Evolutionary conservation across 2,888 invertebrate genomes (phyloP).

Genomic region (Melipona beecheii): DNA sequence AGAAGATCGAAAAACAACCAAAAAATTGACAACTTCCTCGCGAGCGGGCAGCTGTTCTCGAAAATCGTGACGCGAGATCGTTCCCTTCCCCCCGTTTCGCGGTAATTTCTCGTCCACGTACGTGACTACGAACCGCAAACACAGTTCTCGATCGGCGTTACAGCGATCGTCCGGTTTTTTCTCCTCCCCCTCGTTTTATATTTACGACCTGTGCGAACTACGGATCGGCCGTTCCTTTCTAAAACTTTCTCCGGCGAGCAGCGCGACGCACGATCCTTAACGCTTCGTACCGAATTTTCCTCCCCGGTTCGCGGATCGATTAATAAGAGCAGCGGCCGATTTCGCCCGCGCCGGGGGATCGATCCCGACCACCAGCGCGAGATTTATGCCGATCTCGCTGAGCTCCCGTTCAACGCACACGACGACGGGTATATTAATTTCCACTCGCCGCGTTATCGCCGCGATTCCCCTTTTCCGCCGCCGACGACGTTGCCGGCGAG

Average conservation of each 20-base stretch:
- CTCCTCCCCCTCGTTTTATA: constrained; percentile 46
- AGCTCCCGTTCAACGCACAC: not conserved
- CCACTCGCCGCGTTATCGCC: not conserved
- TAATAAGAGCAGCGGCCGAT: constrained; percentile 34
- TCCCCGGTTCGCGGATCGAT: constrained; percentile 27
- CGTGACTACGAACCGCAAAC: constrained; percentile 63
- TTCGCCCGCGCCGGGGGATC: not conserved
- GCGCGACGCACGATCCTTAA: constrained; percentile 53
- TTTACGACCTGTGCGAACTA: constrained; percentile 55
- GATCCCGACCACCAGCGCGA: not conserved
- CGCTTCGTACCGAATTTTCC: constrained; percentile 47
- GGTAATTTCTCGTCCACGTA: constrained; percentile 27
- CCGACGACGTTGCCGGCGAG: not conserved
- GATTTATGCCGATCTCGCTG: constrained; percentile 12
- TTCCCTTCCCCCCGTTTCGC: constrained; percentile 10
- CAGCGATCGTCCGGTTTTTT: constrained; percentile 36
- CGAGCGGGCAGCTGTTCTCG: not conserved
- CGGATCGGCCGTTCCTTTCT: constrained; percentile 65
- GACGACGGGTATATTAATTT: constrained; percentile 11
- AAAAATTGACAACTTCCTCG: too few species aligned
- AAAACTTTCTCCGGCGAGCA: constrained; percentile 66
- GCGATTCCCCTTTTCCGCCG: constrained; percentile 1
- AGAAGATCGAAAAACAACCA: not conserved
- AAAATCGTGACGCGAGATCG: not conserved
- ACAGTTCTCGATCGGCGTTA: constrained; percentile 16